Evolutionary conservation across 2,113 vertebrate genomes (phyloP).

Genomic region (Coryphaenoides rupestris): DNA sequence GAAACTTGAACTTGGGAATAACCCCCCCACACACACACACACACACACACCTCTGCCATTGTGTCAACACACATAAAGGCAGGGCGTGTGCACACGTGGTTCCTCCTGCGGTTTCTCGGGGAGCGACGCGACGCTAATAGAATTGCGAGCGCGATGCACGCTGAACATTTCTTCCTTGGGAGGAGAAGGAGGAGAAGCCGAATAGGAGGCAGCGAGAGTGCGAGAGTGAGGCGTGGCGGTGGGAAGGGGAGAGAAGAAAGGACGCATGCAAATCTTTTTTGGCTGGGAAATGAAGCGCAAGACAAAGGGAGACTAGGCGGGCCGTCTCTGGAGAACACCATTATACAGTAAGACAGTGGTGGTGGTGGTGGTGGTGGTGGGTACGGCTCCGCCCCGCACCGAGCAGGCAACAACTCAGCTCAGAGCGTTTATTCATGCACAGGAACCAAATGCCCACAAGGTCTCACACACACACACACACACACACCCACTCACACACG

Average conservation of each 20-base stretch:
- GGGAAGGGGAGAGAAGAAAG: conserved; percentile 31
- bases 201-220: conserved; percentile 24
- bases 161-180: conserved; percentile 34
- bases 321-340: conserved; percentile 52
- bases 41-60: too few species aligned
- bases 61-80: conserved; percentile 30
- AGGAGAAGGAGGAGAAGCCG: conserved; percentile 23
- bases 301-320: conserved; percentile 66
- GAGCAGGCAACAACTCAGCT: conserved; percentile 24
- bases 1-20: conserved; percentile 10
- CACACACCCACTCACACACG: background rate
- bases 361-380: too few species aligned
- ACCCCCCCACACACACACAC: too few species aligned
- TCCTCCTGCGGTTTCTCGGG: conserved; percentile 32
- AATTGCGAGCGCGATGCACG: conserved; percentile 47
- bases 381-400: conserved; percentile 20
- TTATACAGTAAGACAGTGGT: conserved; percentile 42
- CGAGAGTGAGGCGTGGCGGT: conserved; percentile 23
- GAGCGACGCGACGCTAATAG: conserved; percentile 52
- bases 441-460: background rate
- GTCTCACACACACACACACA: background rate
- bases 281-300: conserved; percentile 60
- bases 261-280: conserved; percentile 57
- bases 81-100: conserved; percentile 35
- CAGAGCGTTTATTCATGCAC: conserved; percentile 15